phyloP scores from a whole-genome alignment of 2,888 invertebrate genomes.

The Teleogryllus oceanicus region DNA sequence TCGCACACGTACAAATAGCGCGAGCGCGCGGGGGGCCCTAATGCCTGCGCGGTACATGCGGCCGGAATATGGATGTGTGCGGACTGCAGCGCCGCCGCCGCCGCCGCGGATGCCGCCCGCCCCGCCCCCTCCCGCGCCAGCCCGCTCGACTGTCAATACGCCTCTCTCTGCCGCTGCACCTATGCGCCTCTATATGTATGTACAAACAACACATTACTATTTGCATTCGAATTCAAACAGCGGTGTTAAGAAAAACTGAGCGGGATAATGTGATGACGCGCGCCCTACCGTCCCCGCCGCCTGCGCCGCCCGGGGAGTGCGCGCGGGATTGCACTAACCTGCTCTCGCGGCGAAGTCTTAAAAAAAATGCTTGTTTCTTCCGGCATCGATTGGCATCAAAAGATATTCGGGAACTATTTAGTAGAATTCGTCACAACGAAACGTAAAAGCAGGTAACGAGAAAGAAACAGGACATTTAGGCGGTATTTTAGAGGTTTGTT shows the following conservation, averaged over 20 bases:
- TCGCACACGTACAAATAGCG: not conserved
- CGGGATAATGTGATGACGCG: not conserved
- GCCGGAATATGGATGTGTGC: too few species aligned
- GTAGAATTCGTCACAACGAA: too few species aligned
- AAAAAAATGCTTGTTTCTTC: too few species aligned
- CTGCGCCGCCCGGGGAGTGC: not conserved
- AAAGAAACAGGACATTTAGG: too few species aligned
- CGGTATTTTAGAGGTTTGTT: too few species aligned
- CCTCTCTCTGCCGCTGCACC: not conserved
- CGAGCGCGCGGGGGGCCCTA: not conserved
- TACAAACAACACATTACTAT: not conserved
- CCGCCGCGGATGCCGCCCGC: not conserved
- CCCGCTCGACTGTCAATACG: slow-evolving; percentile 18
- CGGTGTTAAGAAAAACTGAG: not conserved
- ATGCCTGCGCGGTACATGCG: not conserved
- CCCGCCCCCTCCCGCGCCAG: not conserved
- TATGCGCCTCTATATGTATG: not conserved
- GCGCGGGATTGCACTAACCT: too few species aligned
- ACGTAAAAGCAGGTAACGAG: too few species aligned
- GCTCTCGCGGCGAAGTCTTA: too few species aligned
- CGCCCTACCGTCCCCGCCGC: not conserved
- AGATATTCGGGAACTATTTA: too few species aligned
- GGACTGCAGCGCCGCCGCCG: too few species aligned
- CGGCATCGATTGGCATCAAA: too few species aligned
- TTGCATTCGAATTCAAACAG: slow-evolving; percentile 21